Conservation (phyloP, 2,797 vertebrate species). For the Harpagifer antarcticus region DNA sequence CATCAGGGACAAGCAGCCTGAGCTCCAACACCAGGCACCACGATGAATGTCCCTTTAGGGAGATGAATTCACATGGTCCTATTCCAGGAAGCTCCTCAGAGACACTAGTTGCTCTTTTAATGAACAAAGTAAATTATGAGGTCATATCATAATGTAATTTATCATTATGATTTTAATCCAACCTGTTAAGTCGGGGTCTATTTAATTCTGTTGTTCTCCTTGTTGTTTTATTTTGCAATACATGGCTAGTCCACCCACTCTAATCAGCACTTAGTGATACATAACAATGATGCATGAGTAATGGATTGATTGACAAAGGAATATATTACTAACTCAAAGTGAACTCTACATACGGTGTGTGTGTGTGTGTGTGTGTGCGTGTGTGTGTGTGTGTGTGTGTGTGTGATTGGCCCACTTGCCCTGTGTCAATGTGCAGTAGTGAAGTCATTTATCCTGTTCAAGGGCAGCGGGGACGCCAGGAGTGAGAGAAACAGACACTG, state of each 20-base stretch:
- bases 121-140: too few relatives aligned
- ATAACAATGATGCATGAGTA: conserved; percentile 21
- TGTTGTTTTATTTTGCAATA: conserved; percentile 4
- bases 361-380: conserved; percentile 11
- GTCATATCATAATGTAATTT: too few relatives aligned
- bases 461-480: conserved; percentile 58
- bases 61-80: not conserved
- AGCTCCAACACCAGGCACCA: not conserved
- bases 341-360: not conserved
- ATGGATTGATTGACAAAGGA: conserved; percentile 17
- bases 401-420: conserved; percentile 45
- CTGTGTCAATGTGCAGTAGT: conserved; percentile 43
- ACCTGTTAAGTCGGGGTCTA: not conserved
- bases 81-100: not conserved
- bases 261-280: conserved; percentile 17
- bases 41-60: not conserved
- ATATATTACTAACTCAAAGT: not conserved
- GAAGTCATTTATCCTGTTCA: conserved; percentile 70
- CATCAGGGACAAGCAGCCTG: not conserved
- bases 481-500: conserved; percentile 43
- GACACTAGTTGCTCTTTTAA: not conserved
- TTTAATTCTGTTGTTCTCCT: conserved; percentile 3
- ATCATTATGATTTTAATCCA: not conserved
- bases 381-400: conserved; percentile 15
- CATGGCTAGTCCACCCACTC: conserved; percentile 1